A percentile compares a stretch with the other conserved stretches of the same genome.
Conservation (phyloP, 2,888 invertebrate species). For the Callinectes sapidus region DNA sequence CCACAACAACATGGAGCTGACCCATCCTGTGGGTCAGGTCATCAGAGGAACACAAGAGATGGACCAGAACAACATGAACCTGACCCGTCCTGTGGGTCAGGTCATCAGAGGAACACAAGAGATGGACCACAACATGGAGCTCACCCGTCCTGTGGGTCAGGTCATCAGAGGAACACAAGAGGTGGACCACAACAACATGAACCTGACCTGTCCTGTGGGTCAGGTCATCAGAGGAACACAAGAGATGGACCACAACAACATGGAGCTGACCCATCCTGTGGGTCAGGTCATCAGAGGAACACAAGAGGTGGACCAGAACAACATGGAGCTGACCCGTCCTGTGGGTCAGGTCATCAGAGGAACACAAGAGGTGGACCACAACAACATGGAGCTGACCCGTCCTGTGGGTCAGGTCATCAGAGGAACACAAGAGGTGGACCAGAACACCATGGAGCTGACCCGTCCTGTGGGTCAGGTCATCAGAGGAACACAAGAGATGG, state of each 20-base stretch:
- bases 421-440: background rate
- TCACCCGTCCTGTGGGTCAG: background rate
- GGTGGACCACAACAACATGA: background rate
- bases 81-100: too few relatives aligned
- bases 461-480: slow-evolving; percentile 1
- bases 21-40: background rate
- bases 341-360: background rate
- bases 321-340: background rate
- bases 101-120: background rate
- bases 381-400: background rate
- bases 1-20: background rate
- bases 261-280: background rate
- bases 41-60: background rate
- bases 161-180: background rate
- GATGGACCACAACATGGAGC: background rate
- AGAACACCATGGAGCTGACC: slow-evolving; percentile 8
- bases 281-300: background rate
- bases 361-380: background rate
- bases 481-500: background rate
- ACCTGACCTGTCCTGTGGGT: background rate
- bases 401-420: background rate
- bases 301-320: background rate
- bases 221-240: background rate
- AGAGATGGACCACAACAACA: background rate
- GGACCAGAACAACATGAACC: too few relatives aligned